Evolutionary conservation across 2,113 vertebrate genomes (phyloP), one percentile per base, ranked within the genome.

Genomic region (Meriones unguiculatus): DNA sequence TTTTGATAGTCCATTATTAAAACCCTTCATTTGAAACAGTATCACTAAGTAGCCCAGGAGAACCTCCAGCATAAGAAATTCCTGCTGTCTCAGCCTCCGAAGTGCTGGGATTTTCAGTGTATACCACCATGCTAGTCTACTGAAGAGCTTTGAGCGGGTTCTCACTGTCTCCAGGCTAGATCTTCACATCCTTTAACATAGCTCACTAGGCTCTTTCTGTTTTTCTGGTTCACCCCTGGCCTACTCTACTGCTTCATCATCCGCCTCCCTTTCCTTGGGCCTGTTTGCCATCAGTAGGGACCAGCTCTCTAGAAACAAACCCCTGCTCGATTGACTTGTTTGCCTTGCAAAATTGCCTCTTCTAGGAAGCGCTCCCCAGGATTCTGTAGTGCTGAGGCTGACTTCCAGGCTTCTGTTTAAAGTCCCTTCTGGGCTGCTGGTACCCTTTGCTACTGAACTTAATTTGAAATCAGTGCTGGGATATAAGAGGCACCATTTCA

Each of bases 331-430:
- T 41, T 94, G 38, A 92, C 94, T 92, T 93, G 10, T 89, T 94
- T 93, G 82, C 89, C 75, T 97, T 91, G 80, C n/a, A 88, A 93
- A 81, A 65, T 35, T 5, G 65, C 84, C 76, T 90, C 72, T 96
- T 92, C 81, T 85, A 65, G 82, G 81, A 78, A 25, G 54, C 32
- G 38, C 54, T 78, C 50, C 52, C 18, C 2, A 70, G 70, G 91
- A 59, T 59, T 85, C 73, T 13, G n/a, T 67, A 18, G n/a, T 87
- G 69, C 78, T 75, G 41, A 78, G 24, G 52, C 41, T 52, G 73
- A 28, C 52, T n/a, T 80, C n/a, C 50, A 54, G 64, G 52, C 50
- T 67, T 72, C 69, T 62, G 12, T 59, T 54, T 59, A 38, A 62
- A 88, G 77, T 50, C 65, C 87, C 81, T 93, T 4, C 22, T 62